Evolutionary conservation across 35 echinoderm and acorn worm species (phyloP).

Genomic region (Apostichopus japonicus): DNA sequence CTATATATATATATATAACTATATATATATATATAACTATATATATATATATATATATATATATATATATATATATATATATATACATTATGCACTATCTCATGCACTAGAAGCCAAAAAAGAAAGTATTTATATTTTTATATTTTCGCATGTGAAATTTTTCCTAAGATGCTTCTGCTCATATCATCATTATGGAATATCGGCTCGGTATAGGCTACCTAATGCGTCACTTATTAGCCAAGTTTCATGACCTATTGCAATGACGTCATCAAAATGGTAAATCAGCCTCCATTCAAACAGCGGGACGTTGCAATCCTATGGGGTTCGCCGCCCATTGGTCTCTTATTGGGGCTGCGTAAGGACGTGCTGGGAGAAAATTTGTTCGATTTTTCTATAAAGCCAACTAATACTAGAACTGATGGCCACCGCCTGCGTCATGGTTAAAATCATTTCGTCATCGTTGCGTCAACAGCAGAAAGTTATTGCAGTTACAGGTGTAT

Average conservation of each 20-base stretch:
- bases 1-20: too few species aligned
- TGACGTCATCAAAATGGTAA: neutral
- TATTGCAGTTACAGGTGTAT: too few species aligned
- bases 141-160: too few species aligned
- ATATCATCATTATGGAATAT: too few species aligned
- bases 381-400: neutral
- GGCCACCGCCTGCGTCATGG: neutral
- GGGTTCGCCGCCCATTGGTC: neutral
- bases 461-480: neutral
- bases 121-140: too few species aligned
- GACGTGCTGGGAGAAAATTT: neutral
- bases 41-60: too few species aligned
- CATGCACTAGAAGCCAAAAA: too few species aligned
- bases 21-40: too few species aligned
- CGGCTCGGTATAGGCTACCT: neutral
- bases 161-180: too few species aligned
- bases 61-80: too few species aligned
- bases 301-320: neutral
- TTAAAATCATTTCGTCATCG: neutral
- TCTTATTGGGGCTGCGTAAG: neutral
- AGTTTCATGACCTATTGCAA: neutral
- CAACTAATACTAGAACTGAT: neutral
- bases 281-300: slow-evolving; percentile 7
- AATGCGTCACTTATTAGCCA: slow-evolving; percentile 31
- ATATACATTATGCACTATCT: too few species aligned